These are phyloP conservation scores for Otis tarda DNA, from an alignment of 2,113 vertebrate species.

Conservation along the genomic window DNA sequence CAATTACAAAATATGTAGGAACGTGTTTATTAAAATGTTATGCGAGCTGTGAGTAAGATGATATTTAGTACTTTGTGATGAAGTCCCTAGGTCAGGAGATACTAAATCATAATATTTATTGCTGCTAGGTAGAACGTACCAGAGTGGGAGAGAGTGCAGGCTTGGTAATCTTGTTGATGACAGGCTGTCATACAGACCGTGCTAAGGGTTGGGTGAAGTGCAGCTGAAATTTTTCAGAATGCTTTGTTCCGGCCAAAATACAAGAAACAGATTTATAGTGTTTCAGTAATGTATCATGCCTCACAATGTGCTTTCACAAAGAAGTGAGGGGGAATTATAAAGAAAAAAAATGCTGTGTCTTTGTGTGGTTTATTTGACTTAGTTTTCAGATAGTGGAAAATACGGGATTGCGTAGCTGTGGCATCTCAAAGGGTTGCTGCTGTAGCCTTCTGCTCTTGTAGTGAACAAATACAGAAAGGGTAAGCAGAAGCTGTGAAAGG, in stretches of 20 bases:
- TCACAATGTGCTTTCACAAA: neutral
- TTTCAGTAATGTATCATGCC: neutral
- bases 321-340: neutral
- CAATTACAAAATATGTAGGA: neutral
- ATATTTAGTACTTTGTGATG: neutral
- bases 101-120: neutral
- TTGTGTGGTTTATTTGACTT: neutral
- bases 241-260: neutral
- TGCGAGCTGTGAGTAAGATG: neutral
- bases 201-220: neutral
- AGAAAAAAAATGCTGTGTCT: neutral
- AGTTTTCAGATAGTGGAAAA: neutral
- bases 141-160: neutral
- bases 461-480: neutral
- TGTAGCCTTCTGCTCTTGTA: neutral
- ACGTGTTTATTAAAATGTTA: neutral
- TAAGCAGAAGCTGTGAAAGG: neutral
- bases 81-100: neutral
- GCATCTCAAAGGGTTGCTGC: neutral
- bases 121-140: neutral
- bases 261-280: neutral
- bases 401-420: neutral
- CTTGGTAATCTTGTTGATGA: neutral
- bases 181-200: neutral
- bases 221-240: neutral